A percentile compares a stretch with the other conserved stretches of the same genome.
Evolutionary conservation across 2,113 vertebrate species (phyloP).

Genomic region (Cygnus buccinator): DNA sequence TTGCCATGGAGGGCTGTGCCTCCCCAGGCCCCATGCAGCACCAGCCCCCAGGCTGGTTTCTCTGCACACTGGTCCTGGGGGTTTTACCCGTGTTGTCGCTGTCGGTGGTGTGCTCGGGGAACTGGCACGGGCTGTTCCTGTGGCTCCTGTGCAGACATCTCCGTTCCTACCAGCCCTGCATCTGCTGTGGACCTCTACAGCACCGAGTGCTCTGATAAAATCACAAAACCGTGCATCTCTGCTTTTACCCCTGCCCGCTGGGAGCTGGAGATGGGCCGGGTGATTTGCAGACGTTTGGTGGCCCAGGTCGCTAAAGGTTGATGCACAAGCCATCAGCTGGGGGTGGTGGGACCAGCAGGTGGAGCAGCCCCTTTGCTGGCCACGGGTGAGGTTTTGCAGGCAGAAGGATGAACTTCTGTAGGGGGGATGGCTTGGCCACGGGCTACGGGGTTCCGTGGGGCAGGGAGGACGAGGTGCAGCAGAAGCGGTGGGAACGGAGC

Average conservation of each 20-base stretch:
- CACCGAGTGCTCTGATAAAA: background rate
- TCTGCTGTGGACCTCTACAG: rapidly evolving
- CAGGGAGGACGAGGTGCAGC: background rate
- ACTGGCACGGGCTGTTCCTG: rapidly evolving
- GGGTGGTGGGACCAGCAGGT: too few species aligned
- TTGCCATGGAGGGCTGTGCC: background rate
- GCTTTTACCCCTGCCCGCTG: background rate
- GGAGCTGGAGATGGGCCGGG: background rate
- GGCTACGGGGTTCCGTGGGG: background rate
- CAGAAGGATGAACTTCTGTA: background rate
- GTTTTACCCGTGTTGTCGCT: rapidly evolving
- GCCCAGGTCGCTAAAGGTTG: background rate
- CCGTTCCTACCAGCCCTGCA: background rate
- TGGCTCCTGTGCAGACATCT: rapidly evolving
- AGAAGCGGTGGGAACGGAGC: background rate
- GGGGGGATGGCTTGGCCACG: background rate
- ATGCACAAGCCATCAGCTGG: rapidly evolving
- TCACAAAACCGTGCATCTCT: background rate
- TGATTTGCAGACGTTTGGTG: background rate
- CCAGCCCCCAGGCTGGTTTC: background rate
- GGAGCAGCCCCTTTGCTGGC: background rate
- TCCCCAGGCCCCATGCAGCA: rapidly evolving
- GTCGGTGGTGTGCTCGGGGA: rapidly evolving
- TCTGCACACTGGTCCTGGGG: background rate
- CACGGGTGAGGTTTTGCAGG: background rate